Evolutionary conservation across 2,113 vertebrate genomes (phyloP).

Genomic region (Ictalurus furcatus): DNA sequence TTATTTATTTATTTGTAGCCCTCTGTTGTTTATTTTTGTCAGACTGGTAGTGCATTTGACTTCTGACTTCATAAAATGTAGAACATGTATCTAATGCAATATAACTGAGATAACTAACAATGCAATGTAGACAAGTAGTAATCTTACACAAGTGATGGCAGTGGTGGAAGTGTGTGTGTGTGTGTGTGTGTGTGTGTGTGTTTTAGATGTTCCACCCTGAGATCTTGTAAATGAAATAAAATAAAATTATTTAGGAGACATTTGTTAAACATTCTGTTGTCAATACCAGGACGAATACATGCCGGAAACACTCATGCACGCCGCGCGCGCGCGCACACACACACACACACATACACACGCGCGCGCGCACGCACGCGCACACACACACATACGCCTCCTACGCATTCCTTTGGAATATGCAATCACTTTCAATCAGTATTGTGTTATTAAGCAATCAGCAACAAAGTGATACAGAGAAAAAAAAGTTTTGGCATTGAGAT

Average conservation of each 20-base stretch:
- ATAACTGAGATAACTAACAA: not conserved
- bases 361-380: not conserved
- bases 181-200: too few relatives aligned
- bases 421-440: conserved; percentile 35
- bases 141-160: too few relatives aligned
- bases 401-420: conserved; percentile 16
- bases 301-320: not conserved
- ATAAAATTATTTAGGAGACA: conserved; percentile 66
- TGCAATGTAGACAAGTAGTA: too few relatives aligned
- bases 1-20: too few relatives aligned
- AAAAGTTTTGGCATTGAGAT: conserved; percentile 29
- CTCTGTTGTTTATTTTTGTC: not conserved
- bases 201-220: conserved; percentile 65
- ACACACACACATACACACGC: not conserved
- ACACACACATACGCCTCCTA: not conserved
- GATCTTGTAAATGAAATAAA: conserved; percentile 56
- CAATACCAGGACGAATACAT: conserved; percentile 4
- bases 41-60: not conserved
- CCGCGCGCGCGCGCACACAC: not conserved
- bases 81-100: not conserved
- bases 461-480: conserved; percentile 27
- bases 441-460: conserved; percentile 39
- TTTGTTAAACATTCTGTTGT: conserved; percentile 69
- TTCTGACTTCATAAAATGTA: not conserved
- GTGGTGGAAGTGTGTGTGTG: too few relatives aligned